Base-by-base conservation (phyloP, 1,140 invertebrate genomes). In the Protaetia brevitarsis region DNA sequence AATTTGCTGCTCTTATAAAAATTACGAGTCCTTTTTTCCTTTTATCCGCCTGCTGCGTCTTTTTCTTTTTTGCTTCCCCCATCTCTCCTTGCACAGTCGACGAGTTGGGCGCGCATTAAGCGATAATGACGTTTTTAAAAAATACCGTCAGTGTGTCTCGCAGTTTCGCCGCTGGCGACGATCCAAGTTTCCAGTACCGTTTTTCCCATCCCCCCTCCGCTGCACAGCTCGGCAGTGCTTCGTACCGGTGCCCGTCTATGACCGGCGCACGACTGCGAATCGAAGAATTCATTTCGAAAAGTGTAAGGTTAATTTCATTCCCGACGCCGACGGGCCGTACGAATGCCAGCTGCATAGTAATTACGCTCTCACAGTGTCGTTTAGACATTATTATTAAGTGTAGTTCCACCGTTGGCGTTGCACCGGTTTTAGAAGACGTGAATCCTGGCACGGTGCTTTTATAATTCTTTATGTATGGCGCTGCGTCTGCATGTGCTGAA, bases 261-360 rank as follows among this genome's bases (percentile, higher is more conserved):
- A n/a, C n/a, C n/a, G n/a, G n/a, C n/a, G n/a, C n/a, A n/a, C n/a
- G n/a, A n/a, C n/a, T n/a, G n/a, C n/a, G n/a, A 51, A 51, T 51
- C 41, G 41, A 51, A 51, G 26, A 51, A 51, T 51, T 51, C 41
- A 51, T 51, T 51, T 51, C 41, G 26, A 51, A 51, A 23, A 23
- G 41, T 23, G 11, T 23, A 26, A 51, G 41, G 41, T 51, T 51
- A 51, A 51, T 51, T 51, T 51, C 41, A 51, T 51, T 51, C 41
- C 26, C 41, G 41, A 23, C 41, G 19, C n/a, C n/a, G n/a, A n/a
- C n/a, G n/a, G n/a, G 19, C 10, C 41, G 21, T 23, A 51, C 41
- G 41, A 51, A 51, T 51, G 41, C 41, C 6, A 16, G 13, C 41
- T 51, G 41, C 21, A 51, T 51, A 51, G 41, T 51, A 51, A 51